Evolutionary conservation across 2,113 vertebrate species (phyloP).

Genomic region (Microcebus murinus): DNA sequence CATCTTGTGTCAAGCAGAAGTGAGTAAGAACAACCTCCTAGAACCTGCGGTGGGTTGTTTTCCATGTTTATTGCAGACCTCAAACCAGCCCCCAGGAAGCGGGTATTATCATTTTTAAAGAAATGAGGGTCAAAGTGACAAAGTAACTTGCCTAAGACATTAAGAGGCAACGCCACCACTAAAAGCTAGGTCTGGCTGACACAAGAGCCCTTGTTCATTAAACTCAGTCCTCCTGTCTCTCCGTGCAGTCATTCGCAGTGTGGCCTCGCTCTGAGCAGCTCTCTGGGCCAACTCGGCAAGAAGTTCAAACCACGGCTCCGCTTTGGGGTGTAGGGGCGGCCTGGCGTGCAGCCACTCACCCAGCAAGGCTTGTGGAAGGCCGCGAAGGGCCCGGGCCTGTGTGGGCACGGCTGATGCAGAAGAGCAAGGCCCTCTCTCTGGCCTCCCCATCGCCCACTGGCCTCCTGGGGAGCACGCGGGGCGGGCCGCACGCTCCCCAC

Average conservation of each 20-base stretch:
- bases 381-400: not conserved
- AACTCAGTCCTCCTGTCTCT: not conserved
- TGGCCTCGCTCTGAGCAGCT: not conserved
- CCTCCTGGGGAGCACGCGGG: not conserved
- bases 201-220: not conserved
- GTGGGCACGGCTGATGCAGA: not conserved
- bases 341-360: not conserved
- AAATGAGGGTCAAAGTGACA: slow-evolving; percentile 33
- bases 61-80: slow-evolving; percentile 13
- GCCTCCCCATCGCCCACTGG: not conserved
- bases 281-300: not conserved
- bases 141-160: slow-evolving; percentile 1
- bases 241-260: not conserved
- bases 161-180: not conserved
- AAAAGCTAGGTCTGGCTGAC: slow-evolving; percentile 26
- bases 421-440: not conserved
- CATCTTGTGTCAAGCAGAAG: not conserved
- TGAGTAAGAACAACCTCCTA: not conserved
- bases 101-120: slow-evolving; percentile 57
- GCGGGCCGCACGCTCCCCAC: not conserved
- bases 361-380: not conserved
- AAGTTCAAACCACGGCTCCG: not conserved
- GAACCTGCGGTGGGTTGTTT: not conserved
- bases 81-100: not conserved
- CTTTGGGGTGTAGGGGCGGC: not conserved